Evolutionary conservation across 2,888 invertebrate species (phyloP).

Genomic region (Volucella inanis): DNA sequence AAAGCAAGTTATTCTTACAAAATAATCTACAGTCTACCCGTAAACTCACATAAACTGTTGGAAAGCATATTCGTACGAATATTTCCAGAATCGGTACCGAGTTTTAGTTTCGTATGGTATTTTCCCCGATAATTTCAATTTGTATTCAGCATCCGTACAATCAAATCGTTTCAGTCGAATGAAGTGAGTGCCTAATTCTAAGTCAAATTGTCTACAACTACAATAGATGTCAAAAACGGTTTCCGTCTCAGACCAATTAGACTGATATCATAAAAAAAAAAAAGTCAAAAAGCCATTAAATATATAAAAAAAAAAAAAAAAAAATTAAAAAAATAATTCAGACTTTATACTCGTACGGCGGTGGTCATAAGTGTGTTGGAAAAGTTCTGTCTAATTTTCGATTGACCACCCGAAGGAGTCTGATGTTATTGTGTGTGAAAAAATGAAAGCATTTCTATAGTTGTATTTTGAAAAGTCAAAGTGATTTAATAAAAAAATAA

Average conservation of each 20-base stretch:
- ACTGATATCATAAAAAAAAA: conserved; percentile 61
- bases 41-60: neutral
- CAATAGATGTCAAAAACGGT: conserved; percentile 64
- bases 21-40: conserved; percentile 9
- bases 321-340: conserved; percentile 32
- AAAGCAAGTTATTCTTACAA: conserved; percentile 4
- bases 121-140: neutral
- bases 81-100: neutral
- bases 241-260: conserved; percentile 64
- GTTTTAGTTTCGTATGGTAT: neutral
- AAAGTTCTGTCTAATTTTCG: conserved; percentile 41
- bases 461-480: conserved; percentile 59
- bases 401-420: conserved; percentile 59
- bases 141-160: conserved; percentile 34
- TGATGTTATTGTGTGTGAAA: conserved; percentile 49
- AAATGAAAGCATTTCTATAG: conserved; percentile 57
- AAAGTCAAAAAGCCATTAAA: conserved; percentile 53
- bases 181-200: conserved; percentile 65
- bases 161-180: conserved; percentile 59
- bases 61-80: neutral
- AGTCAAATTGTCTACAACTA: conserved; percentile 45
- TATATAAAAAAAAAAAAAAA: neutral
- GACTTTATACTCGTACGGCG: conserved; percentile 31
- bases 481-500: conserved; percentile 34
- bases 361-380: conserved; percentile 48